These are phyloP conservation scores for Triops cancriformis DNA, from an alignment of 1,140 invertebrate genomes.

Conservation along the genomic window DNA sequence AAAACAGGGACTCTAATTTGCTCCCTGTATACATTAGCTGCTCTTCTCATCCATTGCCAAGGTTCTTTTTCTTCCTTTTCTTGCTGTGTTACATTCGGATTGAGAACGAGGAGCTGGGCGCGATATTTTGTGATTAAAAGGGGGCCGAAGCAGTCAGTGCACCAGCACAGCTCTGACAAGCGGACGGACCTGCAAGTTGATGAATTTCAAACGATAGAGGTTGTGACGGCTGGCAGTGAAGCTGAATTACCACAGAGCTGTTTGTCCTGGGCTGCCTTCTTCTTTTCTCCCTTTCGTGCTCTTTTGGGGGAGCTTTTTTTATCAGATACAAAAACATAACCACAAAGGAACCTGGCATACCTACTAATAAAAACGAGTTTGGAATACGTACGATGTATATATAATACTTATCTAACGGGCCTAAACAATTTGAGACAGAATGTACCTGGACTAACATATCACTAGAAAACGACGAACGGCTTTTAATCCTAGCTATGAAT, in stretches of 20 bases:
- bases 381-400: too few species aligned
- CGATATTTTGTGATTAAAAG: background rate
- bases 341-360: background rate
- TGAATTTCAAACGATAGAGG: constrained; percentile 1
- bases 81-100: too few species aligned
- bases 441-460: too few species aligned
- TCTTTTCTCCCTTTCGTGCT: too few species aligned
- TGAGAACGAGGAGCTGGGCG: background rate
- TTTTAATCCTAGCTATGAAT: background rate
- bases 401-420: too few species aligned
- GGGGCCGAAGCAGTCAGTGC: background rate
- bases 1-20: too few species aligned
- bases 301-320: background rate
- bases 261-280: background rate
- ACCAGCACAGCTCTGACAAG: background rate
- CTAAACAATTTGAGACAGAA: too few species aligned
- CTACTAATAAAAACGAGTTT: too few species aligned
- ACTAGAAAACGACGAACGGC: too few species aligned
- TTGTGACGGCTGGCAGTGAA: constrained; percentile 4
- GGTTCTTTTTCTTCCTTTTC: background rate
- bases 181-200: background rate
- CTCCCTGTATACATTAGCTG: background rate
- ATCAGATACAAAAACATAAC: background rate
- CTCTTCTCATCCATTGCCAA: background rate
- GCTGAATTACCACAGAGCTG: constrained; percentile 1